phyloP scores from a whole-genome alignment of 2,797 vertebrate genomes.

The Thalassophryne amazonica region DNA sequence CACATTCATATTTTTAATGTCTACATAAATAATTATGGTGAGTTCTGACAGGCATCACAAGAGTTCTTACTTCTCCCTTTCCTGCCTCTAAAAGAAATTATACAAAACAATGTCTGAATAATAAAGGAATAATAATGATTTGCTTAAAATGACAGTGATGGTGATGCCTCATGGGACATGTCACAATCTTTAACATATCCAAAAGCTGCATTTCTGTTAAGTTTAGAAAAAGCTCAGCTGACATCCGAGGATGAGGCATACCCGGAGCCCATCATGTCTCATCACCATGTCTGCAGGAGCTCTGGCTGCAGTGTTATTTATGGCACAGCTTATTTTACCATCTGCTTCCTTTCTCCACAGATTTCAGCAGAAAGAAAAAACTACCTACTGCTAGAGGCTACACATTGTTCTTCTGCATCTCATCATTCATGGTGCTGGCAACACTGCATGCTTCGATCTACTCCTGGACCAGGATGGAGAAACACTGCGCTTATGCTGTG shows the following conservation, averaged over 20 bases:
- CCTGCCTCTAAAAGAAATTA: not conserved
- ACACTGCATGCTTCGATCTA: not conserved
- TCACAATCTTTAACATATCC: no score
- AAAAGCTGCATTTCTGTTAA: not conserved
- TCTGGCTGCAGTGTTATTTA: not conserved
- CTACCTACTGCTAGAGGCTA: not conserved
- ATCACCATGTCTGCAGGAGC: not conserved
- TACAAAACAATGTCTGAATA: slow-evolving; percentile 4
- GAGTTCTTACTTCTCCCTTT: not conserved
- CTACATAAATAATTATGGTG: slow-evolving; percentile 5
- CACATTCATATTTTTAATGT: slow-evolving; percentile 12
- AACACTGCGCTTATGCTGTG: not conserved
- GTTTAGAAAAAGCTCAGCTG: not conserved
- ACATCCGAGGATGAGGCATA: not conserved
- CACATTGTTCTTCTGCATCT: not conserved
- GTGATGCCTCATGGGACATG: not conserved
- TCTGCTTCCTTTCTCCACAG: not conserved
- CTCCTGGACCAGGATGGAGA: not conserved
- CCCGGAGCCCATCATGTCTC: not conserved
- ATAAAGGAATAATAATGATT: not conserved
- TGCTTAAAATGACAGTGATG: not conserved
- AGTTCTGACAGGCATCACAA: not conserved
- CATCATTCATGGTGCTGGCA: not conserved
- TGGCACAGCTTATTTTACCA: not conserved
- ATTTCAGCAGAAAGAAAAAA: no score